Evolutionary conservation across 2,888 invertebrate species (phyloP).

Genomic region (Dichetophora obliterata): DNA sequence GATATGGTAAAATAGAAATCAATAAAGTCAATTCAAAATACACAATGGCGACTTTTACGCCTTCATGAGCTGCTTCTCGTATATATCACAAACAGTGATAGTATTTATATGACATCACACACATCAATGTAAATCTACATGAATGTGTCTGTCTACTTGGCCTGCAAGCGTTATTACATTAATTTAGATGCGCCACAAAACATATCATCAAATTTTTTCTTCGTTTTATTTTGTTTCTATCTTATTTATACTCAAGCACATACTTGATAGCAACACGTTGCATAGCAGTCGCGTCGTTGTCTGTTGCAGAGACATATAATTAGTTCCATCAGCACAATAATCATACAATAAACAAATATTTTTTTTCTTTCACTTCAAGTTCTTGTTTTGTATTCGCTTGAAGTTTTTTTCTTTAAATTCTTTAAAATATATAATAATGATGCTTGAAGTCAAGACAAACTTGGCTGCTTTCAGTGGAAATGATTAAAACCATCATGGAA

Average conservation of each 20-base stretch:
- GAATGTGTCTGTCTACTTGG: background rate
- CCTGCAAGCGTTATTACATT: slow-evolving; percentile 26
- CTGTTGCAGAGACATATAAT: slow-evolving; percentile 36
- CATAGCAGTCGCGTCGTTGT: background rate
- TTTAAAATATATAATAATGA: slow-evolving; percentile 21
- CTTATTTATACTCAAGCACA: background rate
- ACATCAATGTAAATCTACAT: too few species aligned
- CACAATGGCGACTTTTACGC: too few species aligned
- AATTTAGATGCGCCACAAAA: slow-evolving; percentile 25
- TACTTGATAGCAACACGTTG: background rate
- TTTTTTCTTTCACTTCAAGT: background rate
- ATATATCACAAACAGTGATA: too few species aligned
- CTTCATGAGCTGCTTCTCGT: too few species aligned
- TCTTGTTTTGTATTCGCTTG: background rate
- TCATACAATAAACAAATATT: slow-evolving; percentile 37
- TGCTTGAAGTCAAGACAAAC: slow-evolving; percentile 1
- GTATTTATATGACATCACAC: too few species aligned
- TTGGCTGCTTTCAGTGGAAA: slow-evolving; percentile 26
- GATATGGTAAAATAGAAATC: too few species aligned
- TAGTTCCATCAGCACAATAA: slow-evolving; percentile 33
- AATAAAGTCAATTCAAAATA: too few species aligned
- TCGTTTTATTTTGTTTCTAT: background rate
- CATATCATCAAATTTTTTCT: slow-evolving; percentile 9
- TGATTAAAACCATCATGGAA: slow-evolving; percentile 31
- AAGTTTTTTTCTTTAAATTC: background rate